Evolutionary conservation across 2,888 invertebrate genomes (phyloP).

Genomic region (Agrilus cyanescens): DNA sequence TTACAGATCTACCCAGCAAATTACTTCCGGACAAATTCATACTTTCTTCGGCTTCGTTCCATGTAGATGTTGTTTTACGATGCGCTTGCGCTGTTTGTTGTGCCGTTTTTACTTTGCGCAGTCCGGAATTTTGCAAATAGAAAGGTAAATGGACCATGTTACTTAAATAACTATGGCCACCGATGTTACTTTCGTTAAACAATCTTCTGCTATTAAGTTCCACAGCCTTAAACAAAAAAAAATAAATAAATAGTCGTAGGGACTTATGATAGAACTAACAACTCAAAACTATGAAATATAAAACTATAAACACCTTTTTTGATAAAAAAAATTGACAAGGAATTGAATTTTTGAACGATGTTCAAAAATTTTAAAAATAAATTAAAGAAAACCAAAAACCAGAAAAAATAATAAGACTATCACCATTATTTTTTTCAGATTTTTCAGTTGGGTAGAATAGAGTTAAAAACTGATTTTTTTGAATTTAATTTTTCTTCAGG

Average conservation of each 20-base stretch:
- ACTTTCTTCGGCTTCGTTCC: constrained; percentile 45
- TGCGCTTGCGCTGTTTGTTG: constrained; percentile 63
- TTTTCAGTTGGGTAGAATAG: too few relatives aligned
- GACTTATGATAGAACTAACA: constrained; percentile 44
- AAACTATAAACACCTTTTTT: too few relatives aligned
- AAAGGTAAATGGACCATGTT: constrained; percentile 97
- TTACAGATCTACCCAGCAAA: constrained; percentile 40
- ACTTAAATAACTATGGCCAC: constrained; percentile 86
- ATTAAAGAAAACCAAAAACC: too few relatives aligned
- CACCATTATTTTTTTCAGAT: too few relatives aligned
- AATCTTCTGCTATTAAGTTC: constrained; percentile 79
- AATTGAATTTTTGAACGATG: too few relatives aligned
- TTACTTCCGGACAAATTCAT: constrained; percentile 31
- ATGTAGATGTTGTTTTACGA: constrained; percentile 30
- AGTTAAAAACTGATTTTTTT: too few relatives aligned
- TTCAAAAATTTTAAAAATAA: too few relatives aligned
- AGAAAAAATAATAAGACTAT: too few relatives aligned
- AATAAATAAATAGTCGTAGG: constrained; percentile 10
- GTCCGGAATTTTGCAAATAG: constrained; percentile 92
- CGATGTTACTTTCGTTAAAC: constrained; percentile 84
- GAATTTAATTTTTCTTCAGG: too few relatives aligned
- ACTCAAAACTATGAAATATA: too few relatives aligned
- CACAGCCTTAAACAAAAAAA: constrained; percentile 52
- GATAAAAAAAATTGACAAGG: too few relatives aligned
- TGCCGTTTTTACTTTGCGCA: constrained; percentile 77